These are phyloP conservation scores for Lacanobia wlatinum DNA, from an alignment of 2,888 invertebrate species.

Conservation along the genomic window DNA sequence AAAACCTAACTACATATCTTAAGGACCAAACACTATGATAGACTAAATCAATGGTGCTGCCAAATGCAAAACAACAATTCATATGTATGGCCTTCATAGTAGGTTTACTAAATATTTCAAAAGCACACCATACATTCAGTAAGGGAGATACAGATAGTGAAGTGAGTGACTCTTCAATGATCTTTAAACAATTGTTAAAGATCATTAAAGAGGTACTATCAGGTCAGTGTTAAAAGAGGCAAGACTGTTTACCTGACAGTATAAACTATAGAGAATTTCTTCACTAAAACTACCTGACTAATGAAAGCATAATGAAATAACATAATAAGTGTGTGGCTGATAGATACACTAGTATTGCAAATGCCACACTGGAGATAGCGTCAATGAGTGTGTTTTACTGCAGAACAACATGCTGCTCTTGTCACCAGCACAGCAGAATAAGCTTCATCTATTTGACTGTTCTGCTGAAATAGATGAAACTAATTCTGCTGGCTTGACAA, in stretches of 20 bases:
- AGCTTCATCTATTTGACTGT: no score
- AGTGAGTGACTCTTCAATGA: no score
- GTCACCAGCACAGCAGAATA: no score
- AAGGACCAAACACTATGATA: background rate
- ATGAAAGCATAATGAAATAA: background rate
- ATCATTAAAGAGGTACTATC: background rate
- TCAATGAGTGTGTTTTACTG: no score
- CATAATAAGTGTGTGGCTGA: background rate
- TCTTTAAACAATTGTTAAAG: background rate
- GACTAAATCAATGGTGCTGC: background rate
- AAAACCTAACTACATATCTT: background rate
- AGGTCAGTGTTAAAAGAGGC: background rate
- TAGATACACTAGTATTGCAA: conserved; percentile 4
- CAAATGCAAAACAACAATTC: background rate
- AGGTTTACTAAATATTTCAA: background rate
- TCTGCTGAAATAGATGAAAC: no score
- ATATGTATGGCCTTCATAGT: no score
- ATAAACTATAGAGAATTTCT: background rate
- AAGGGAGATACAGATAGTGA: background rate
- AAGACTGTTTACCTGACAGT: background rate
- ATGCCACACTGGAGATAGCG: no score
- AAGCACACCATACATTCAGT: no score
- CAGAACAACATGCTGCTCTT: no score
- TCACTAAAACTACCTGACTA: background rate
- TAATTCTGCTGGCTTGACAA: no score